These are phyloP conservation scores for Lacanobia oleracea DNA, from an alignment of 2,888 invertebrate genomes.

Conservation along the genomic window DNA sequence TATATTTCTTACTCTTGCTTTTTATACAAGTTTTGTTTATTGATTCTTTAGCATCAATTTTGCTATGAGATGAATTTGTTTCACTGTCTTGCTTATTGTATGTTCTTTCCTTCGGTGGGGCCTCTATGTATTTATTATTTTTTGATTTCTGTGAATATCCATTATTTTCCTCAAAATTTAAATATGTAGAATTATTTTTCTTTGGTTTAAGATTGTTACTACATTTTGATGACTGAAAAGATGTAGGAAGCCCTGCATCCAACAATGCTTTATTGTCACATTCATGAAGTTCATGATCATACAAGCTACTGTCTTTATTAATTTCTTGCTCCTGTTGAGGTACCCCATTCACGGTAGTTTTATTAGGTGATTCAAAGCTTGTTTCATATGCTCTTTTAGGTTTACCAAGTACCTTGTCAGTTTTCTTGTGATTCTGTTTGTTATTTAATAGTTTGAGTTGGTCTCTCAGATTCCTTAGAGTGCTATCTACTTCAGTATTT, in stretches of 20 bases:
- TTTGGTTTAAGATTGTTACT: constrained; percentile 34
- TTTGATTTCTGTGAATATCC: neutral
- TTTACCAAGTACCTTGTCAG: constrained; percentile 3
- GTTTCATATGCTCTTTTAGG: neutral
- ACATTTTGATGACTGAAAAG: constrained; percentile 70
- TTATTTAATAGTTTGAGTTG: constrained; percentile 19
- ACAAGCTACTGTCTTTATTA: neutral
- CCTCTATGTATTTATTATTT: neutral
- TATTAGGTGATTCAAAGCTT: constrained; percentile 2
- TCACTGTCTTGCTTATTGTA: constrained; percentile 1
- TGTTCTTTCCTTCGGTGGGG: neutral
- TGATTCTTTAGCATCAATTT: neutral
- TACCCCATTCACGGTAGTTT: neutral
- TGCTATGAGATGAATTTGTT: neutral
- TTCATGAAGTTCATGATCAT: constrained; percentile 41
- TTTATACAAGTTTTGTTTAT: neutral
- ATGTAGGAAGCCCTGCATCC: constrained; percentile 72
- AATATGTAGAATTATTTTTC: constrained; percentile 11
- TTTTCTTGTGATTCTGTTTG: constrained; percentile 8
- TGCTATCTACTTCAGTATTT: constrained; percentile 32
- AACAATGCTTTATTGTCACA: constrained; percentile 57
- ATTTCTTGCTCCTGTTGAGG: neutral
- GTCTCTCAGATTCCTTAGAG: constrained; percentile 19
- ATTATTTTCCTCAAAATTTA: constrained; percentile 10
- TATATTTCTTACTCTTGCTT: neutral